phyloP scores from a whole-genome alignment of 2,113 vertebrate genomes.

The Brachyhypopomus gauderio region DNA sequence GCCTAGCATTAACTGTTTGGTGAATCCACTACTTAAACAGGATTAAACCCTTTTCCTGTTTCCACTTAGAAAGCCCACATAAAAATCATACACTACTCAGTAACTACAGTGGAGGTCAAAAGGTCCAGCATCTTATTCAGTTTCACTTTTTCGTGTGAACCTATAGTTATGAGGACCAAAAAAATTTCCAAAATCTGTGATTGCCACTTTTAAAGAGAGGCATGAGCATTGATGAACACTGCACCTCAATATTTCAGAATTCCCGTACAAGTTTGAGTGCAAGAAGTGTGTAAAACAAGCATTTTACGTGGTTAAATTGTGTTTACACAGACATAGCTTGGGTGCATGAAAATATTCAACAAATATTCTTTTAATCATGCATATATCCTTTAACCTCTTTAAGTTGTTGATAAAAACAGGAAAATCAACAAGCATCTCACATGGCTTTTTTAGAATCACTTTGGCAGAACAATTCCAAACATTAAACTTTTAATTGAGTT shows the following conservation, averaged over 20 bases:
- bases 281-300: background rate
- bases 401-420: background rate
- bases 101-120: background rate
- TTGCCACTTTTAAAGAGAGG: background rate
- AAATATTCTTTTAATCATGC: slow-evolving; percentile 4
- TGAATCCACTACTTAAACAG: background rate
- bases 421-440: background rate
- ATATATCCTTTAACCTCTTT: background rate
- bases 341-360: background rate
- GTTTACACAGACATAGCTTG: slow-evolving; percentile 18
- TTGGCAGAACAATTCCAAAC: slow-evolving; percentile 35
- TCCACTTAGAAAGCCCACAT: background rate
- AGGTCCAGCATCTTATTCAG: background rate
- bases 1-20: background rate
- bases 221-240: no score
- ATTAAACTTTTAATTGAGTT: slow-evolving; percentile 45
- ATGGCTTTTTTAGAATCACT: background rate
- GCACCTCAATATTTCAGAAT: background rate
- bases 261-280: background rate
- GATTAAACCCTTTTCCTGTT: background rate
- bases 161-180: background rate
- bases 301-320: background rate
- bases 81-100: background rate
- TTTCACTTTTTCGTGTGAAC: background rate
- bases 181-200: background rate